Percentiles rank a stretch among this genome's conserved stretches.
phyloP scores from a whole-genome alignment of 2,113 vertebrate genomes.

The Paraplagusia blochii region DNA sequence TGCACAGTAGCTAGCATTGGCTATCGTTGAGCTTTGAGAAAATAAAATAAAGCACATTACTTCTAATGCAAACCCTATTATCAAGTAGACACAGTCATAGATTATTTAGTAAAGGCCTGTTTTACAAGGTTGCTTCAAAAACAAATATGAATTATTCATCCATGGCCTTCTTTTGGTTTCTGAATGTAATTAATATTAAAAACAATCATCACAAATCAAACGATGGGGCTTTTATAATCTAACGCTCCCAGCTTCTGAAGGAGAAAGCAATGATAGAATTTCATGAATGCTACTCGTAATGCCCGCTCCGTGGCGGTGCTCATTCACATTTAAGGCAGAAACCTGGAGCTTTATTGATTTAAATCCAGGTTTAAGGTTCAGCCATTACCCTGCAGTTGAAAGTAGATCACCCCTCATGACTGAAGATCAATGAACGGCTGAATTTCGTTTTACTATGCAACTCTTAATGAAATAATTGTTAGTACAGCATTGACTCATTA shows the following conservation, averaged over 20 bases:
- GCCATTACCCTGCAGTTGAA: slow-evolving; percentile 71
- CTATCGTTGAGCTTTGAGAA: slow-evolving; percentile 62
- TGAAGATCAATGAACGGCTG: slow-evolving; percentile 71
- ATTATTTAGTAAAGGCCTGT: slow-evolving; percentile 74
- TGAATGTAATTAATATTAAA: slow-evolving; percentile 56
- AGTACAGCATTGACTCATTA: slow-evolving; percentile 49
- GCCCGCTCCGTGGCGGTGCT: slow-evolving; percentile 18
- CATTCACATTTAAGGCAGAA: slow-evolving; percentile 39
- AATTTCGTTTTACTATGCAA: slow-evolving; percentile 71
- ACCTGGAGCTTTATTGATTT: slow-evolving; percentile 70
- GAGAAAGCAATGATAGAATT: slow-evolving; percentile 44
- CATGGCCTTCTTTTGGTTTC: slow-evolving; percentile 44
- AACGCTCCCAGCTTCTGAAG: slow-evolving; percentile 20
- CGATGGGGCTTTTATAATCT: slow-evolving; percentile 21
- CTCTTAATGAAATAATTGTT: slow-evolving; percentile 72
- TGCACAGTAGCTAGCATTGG: slow-evolving; percentile 66
- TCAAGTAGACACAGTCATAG: slow-evolving; percentile 73
- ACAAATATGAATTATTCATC: slow-evolving; percentile 76
- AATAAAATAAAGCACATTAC: slow-evolving; percentile 62
- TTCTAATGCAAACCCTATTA: slow-evolving; percentile 78
- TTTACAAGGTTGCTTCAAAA: slow-evolving; percentile 69
- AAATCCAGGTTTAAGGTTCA: slow-evolving; percentile 71
- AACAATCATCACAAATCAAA: slow-evolving; percentile 64
- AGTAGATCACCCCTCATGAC: slow-evolving; percentile 67
- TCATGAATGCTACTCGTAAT: slow-evolving; percentile 19